These are phyloP conservation scores for Phacellophora camtschatica DNA, from an alignment of 30 jellyfish, hydroid and myxozoan species.

Conservation along the genomic window DNA sequence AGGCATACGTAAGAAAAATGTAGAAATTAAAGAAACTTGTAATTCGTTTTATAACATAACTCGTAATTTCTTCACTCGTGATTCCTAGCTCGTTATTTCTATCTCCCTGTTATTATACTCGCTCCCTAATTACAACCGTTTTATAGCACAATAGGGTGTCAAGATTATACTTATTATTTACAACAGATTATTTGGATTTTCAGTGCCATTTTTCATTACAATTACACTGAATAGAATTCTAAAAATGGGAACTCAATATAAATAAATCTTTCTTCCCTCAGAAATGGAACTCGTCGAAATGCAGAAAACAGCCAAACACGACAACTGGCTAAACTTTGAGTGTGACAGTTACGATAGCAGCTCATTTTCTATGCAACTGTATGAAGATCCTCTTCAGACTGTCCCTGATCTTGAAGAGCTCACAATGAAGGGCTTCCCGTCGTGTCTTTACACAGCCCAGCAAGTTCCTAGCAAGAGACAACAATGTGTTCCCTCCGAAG, in stretches of 20 bases:
- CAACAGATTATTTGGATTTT: too few species aligned
- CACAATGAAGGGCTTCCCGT: neutral
- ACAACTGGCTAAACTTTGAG: neutral
- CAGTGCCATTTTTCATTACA: too few species aligned
- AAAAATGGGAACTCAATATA: neutral
- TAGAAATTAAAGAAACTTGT: too few species aligned
- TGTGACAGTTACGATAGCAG: constrained; percentile 8
- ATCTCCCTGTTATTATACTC: too few species aligned
- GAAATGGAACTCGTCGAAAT: neutral
- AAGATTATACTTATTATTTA: too few species aligned
- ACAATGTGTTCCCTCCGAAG: neutral
- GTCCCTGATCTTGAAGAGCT: constrained; percentile 53
- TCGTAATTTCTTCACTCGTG: too few species aligned
- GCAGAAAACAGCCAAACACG: neutral
- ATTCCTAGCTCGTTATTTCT: too few species aligned
- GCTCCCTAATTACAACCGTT: too few species aligned
- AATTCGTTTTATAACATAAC: too few species aligned
- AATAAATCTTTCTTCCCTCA: neutral
- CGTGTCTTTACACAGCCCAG: neutral
- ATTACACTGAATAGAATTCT: neutral
- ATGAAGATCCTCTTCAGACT: constrained; percentile 52
- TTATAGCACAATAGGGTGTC: too few species aligned
- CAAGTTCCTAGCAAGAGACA: constrained; percentile 22
- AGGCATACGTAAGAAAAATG: too few species aligned
- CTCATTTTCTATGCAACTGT: neutral